Base-by-base conservation (phyloP, 2,888 invertebrate genomes). In the Lomographa bimaculata region DNA sequence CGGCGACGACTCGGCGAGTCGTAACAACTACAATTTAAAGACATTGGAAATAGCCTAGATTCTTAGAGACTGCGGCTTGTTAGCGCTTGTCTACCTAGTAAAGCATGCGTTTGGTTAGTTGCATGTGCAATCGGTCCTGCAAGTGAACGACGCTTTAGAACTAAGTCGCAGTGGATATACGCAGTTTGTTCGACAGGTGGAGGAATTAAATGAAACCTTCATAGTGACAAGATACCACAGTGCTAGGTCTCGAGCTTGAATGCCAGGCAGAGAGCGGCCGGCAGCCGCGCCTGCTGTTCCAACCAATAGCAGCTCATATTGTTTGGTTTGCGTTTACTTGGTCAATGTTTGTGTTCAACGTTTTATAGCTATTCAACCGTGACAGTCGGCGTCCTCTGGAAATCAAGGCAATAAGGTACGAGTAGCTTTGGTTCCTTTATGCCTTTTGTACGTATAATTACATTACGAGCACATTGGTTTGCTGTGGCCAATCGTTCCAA, bases 261-360 rank as follows among this genome's bases (percentile, higher is more conserved):
- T 51, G 54, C 48, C 53, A 56, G 39, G 46, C 60, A 64, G 64
- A 60, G 72, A 68, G 54, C 56, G 71, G 61, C 30, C 40, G 41
- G 17, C 16, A 48, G 61, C 61, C 71, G 64, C 60, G 71, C 69
- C 72, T 64, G 59, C 70, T 34, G 47, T 37, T 39, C 27, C 39
- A 44, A 27, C 73, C 72, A 72, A 72, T 72, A 18, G 39, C 41
- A 41, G 38, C 46, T 20, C 37, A 25, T 25, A 32, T 40, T 32
- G 40, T 40, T 52, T 33, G 41, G 37, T 48, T 44, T 34, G 37
- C 42, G 40, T 42, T 42, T 45, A 47, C 54, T 58, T 57, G 45
- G 42, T 54, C 49, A 54, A 56, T 48, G 56, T 58, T 54, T 46
- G 41, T 43, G 50, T 51, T 54, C 59, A 20, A 8, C 10, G 25